A percentile compares a stretch with the other conserved stretches of the same genome.
Conservation (phyloP, 2,113 vertebrate species). For the Crocuta crocuta region DNA sequence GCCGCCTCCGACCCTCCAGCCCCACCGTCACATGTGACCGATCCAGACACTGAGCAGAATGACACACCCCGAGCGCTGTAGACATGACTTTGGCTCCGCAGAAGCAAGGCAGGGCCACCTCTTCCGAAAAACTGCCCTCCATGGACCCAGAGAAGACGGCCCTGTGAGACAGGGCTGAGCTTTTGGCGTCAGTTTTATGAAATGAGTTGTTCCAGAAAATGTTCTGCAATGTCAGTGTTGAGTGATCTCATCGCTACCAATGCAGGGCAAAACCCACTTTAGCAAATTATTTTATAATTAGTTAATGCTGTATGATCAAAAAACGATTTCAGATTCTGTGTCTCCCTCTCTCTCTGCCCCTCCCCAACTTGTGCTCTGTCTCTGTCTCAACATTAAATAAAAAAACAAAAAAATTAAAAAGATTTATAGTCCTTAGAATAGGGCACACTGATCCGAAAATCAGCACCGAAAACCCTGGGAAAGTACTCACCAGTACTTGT, state of each 20-base stretch:
- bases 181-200: background rate
- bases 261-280: background rate
- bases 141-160: background rate
- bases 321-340: background rate
- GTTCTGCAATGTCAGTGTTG: background rate
- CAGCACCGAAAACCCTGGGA: background rate
- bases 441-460: background rate
- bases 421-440: background rate
- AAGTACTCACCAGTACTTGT: background rate
- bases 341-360: too few species aligned
- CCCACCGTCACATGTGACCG: accelerated
- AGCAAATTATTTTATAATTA: constrained; percentile 26
- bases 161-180: too few species aligned
- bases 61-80: too few species aligned
- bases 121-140: accelerated
- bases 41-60: accelerated
- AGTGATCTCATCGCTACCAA: background rate
- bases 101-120: background rate
- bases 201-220: background rate
- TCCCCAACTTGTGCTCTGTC: too few species aligned
- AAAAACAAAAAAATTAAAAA: too few species aligned
- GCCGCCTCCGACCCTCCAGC: background rate
- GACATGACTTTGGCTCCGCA: too few species aligned
- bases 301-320: background rate
- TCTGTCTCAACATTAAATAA: too few species aligned